Conservation (phyloP, 2,888 invertebrate species). For the Neoitamus cyanurus region DNA sequence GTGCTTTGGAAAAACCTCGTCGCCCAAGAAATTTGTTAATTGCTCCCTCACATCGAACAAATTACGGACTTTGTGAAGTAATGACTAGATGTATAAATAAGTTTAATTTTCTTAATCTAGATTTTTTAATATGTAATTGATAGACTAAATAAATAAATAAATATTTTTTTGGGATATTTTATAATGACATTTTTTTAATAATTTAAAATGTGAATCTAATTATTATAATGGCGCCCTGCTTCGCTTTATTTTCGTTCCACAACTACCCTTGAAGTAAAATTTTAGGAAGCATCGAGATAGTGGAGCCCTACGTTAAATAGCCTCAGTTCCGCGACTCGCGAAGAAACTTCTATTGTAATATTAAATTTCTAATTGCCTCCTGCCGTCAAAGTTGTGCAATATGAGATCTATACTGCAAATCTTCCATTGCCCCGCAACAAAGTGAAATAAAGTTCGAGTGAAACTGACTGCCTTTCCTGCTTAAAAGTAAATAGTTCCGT, state of each 20-base stretch:
- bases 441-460: not conserved
- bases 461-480: not conserved
- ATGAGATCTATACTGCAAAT: not conserved
- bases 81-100: no score
- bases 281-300: not conserved
- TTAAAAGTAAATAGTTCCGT: not conserved
- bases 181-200: no score
- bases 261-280: not conserved
- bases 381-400: not conserved
- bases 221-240: no score
- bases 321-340: not conserved
- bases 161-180: no score
- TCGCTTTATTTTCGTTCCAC: not conserved
- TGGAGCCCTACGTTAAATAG: not conserved
- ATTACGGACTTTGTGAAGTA: no score
- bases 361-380: not conserved
- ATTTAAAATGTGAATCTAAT: no score
- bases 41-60: no score
- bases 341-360: not conserved
- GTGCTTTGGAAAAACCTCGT: no score
- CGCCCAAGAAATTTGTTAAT: no score
- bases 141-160: no score
- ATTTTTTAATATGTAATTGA: no score
- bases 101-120: no score
- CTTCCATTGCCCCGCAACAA: not conserved